These are phyloP conservation scores for Phalangium opilio DNA, from an alignment of 2,888 invertebrate genomes.

Conservation along the genomic window DNA sequence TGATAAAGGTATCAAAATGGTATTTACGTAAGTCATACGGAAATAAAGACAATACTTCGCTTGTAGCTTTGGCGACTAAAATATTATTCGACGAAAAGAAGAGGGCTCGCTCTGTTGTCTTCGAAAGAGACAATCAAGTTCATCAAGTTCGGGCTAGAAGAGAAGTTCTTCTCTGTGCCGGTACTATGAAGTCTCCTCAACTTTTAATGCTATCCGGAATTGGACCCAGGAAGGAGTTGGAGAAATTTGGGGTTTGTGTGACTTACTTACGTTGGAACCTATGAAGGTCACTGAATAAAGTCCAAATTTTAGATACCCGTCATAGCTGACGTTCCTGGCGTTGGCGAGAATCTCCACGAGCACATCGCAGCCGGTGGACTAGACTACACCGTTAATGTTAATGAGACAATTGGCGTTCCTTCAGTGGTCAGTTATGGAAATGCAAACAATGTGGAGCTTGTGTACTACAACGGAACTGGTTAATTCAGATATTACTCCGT, in stretches of 20 bases:
- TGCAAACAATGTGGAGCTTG: too few relatives aligned
- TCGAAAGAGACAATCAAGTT: slow-evolving; percentile 51
- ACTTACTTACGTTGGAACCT: too few relatives aligned
- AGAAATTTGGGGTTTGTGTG: slow-evolving; percentile 9
- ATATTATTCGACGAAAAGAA: slow-evolving; percentile 37
- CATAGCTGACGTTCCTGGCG: slow-evolving; percentile 20
- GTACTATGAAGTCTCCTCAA: slow-evolving; percentile 84
- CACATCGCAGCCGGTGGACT: slow-evolving; percentile 7
- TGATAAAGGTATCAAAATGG: too few relatives aligned
- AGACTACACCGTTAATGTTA: too few relatives aligned
- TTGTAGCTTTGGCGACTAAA: too few relatives aligned
- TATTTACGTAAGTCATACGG: too few relatives aligned
- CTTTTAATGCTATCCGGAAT: slow-evolving; percentile 83
- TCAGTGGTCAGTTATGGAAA: too few relatives aligned
- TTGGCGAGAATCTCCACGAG: slow-evolving; percentile 21
- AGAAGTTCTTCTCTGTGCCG: slow-evolving; percentile 77
- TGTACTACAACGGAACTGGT: too few relatives aligned
- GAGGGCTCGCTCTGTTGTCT: slow-evolving; percentile 65
- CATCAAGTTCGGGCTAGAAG: slow-evolving; percentile 57
- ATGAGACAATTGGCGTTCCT: too few relatives aligned
- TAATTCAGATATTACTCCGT: too few relatives aligned
- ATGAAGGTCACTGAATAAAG: too few relatives aligned
- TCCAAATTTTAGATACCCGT: slow-evolving; percentile 13
- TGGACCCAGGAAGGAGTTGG: slow-evolving; percentile 55
- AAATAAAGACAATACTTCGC: too few relatives aligned